Evolutionary conservation across 2,888 invertebrate genomes (phyloP), one percentile per base, ranked within the genome.

Genomic region (Harpagoxenus sublaevis): DNA sequence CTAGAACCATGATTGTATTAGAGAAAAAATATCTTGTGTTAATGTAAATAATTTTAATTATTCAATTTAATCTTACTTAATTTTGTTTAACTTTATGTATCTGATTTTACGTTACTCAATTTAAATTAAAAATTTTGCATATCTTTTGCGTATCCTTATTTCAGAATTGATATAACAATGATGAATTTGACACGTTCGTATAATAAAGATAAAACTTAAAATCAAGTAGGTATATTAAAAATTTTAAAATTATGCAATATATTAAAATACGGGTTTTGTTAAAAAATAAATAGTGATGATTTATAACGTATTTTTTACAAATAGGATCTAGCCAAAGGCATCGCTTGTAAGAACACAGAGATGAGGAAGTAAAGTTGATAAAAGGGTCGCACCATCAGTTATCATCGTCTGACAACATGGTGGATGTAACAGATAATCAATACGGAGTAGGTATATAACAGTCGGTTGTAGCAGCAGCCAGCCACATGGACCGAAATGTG

Each of bases 371-470:
- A 35, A 4, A 31, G 35, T 70, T 65, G 23, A 57, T 42, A 60
- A 82, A 87, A 83, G 53, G 75, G 83, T n/a, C 68, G 85, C 66
- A 84, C 10, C 55, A 71, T 48, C 51, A 62, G 74, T 75, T 87
- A 84, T 75, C 85, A 86, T 87, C 90, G 83, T 89, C 85, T 85
- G 78, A 70, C 87, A 90, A 90, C 86, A 89, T 90, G 88, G 87
- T 87, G 85, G 86, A 85, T 87, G 87, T 86, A 86, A 87, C 85
- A 86, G 89, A 90, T 91, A 92, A 92, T 92, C 92, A 91, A 92
- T 92, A 92, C 92, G 35, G 66, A 65, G n/a, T n/a, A n/a, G n/a
- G 45, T 62, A 15, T 39, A 79, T 31, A 70, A 70, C 42, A 63
- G 53, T 66, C 66, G 85, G 55, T 84, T 81, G 85, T 86, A 82